Percentiles rank a stretch among this genome's conserved stretches.
phyloP scores from a whole-genome alignment of 1,140 invertebrate species.

The Dolichoris vasculosae region DNA sequence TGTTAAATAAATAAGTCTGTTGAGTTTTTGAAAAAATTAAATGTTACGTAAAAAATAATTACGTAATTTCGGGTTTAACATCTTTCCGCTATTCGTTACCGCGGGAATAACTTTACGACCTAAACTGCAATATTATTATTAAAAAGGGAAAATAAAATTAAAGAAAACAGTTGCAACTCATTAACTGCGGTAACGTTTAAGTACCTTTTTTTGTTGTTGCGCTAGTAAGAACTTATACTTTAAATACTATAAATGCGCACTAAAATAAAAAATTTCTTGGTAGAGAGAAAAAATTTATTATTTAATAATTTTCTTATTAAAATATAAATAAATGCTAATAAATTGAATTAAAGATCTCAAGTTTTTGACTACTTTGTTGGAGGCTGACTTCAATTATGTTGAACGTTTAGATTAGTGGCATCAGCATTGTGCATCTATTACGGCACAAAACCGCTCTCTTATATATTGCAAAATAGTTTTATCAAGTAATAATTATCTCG shows the following conservation, averaged over 20 bases:
- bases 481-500: neutral
- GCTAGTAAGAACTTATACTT: neutral
- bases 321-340: neutral
- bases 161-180: constrained; percentile 12
- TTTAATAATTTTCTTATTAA: neutral
- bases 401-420: neutral
- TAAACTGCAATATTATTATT: neutral
- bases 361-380: too few species aligned
- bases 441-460: neutral
- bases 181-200: constrained; percentile 16
- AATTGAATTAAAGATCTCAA: neutral
- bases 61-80: constrained; percentile 8
- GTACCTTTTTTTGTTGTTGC: neutral
- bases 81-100: neutral
- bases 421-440: neutral
- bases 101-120: constrained; percentile 5
- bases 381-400: neutral
- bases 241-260: neutral
- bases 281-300: neutral
- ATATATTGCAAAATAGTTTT: neutral
- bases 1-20: neutral
- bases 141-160: neutral
- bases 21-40: neutral
- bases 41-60: neutral
- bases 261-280: neutral